phyloP scores from a whole-genome alignment of 2,113 vertebrate genomes.

The Acanthisitta chloris region DNA sequence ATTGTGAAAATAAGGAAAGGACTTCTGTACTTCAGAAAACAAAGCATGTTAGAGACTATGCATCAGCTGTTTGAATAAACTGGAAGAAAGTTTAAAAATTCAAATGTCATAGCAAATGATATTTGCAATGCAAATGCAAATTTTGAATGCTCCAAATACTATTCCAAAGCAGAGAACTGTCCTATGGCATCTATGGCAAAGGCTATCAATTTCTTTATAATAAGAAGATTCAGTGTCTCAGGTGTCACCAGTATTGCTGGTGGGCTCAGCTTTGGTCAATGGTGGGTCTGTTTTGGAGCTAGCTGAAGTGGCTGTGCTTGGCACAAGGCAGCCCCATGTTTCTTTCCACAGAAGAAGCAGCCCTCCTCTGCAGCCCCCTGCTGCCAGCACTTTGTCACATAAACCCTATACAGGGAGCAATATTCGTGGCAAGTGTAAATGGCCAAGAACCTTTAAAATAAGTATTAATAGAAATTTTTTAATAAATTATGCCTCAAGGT shows the following conservation, averaged over 20 bases:
- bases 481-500: not conserved
- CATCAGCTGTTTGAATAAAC: not conserved
- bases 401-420: not conserved
- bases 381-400: not conserved
- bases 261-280: not conserved
- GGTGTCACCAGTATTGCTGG: not conserved
- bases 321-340: fast-evolving
- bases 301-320: not conserved
- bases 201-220: not conserved
- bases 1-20: not conserved
- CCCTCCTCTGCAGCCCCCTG: not conserved
- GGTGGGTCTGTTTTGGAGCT: not conserved
- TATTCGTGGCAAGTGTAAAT: not conserved
- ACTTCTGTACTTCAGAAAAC: not conserved
- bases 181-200: not conserved
- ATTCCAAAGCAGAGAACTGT: not conserved
- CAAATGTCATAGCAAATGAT: not conserved
- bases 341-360: not conserved
- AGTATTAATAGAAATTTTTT: not conserved
- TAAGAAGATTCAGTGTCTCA: not conserved
- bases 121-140: not conserved
- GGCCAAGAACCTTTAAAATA: not conserved
- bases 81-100: not conserved
- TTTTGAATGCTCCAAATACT: not conserved
- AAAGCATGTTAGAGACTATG: not conserved